A percentile compares a stretch with the other conserved stretches of the same genome.
Evolutionary conservation across 2,113 vertebrate species (phyloP).

Genomic region (Bos taurus): ARS-UCD2.0 NC_037336.1:45277001-45277500

Average conservation of each 20-base stretch:
- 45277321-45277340: background rate
- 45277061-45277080: background rate
- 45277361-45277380: background rate
- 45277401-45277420: slow-evolving; percentile 28
- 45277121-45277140: background rate
- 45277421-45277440: background rate
- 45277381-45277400: background rate
- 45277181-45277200: background rate
- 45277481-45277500: background rate
- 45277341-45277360: background rate
- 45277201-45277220: background rate
- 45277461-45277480: slow-evolving; percentile 38
- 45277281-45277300: background rate
- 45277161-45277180: background rate
- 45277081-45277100: slow-evolving; percentile 13
- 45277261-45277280: slow-evolving; percentile 17
- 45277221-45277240: background rate
- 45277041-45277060: slow-evolving; percentile 28
- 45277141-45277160: background rate
- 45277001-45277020: background rate
- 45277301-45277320: background rate
- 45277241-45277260: background rate
- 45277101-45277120: background rate
- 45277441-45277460: background rate
- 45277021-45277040: slow-evolving; percentile 12